Evolutionary conservation across 2,888 invertebrate species (phyloP), one percentile per base, ranked within the genome.

Genomic region (Crossocerus cetratus): DNA sequence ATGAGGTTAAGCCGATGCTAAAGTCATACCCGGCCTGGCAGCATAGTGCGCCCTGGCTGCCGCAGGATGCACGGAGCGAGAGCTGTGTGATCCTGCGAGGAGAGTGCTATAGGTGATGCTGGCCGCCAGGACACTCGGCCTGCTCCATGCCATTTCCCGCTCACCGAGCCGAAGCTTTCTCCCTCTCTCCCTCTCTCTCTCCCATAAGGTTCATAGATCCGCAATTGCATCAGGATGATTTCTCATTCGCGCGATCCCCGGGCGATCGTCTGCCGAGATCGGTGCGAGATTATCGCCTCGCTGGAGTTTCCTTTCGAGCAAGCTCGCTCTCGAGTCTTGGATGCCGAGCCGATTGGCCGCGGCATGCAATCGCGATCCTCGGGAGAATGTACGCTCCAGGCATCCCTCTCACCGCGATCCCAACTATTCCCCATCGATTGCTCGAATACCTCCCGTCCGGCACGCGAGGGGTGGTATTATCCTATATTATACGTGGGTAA

Each of bases 1-100:
- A 88, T 85, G 89, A 88, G 89, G 88, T 86, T 88, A 89, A 87
- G 81, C 79, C 81, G 76, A 84, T 74, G 85, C 83, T 84, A 84
- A 86, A 87, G 83, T 85, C 83, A 79, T 78, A 77, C 77, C 61
- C 67, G 71, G 68, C 61, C 20, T 44, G 49, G 20, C 49, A 53
- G 65, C 72, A 77, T 73, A 67, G 42, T 58, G 69, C 59, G 44
- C 55, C n/a, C 20, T 58, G n/a, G 49, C 49, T 18, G 22, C 3
- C 16, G 45, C 71, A 74, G 64, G 69, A 81, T 70, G 68, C 72
- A 74, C 55, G 23, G 59, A 69, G 54, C 54, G 13, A 21, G 22
- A 18, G n/a, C 45, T 45, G 14, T 49, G 5, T 8, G 57, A 43
- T 77, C 77, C 69, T 77, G 71, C 23, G 45, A 57, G 60, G 54